phyloP scores from a whole-genome alignment of 2,113 vertebrate species.

The Onychostoma macrolepis region DNA sequence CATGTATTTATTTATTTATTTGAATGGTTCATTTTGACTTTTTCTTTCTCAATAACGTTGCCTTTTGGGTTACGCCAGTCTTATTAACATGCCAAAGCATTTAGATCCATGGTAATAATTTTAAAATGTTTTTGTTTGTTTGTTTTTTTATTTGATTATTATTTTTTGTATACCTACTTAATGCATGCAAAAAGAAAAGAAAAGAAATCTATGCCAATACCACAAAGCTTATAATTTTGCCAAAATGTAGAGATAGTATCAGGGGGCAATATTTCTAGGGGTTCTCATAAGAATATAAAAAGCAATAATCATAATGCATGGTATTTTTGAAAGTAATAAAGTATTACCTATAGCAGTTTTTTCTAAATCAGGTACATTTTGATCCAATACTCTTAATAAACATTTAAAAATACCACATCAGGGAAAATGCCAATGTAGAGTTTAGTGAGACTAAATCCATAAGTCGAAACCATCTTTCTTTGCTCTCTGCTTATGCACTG shows the following conservation, averaged over 20 bases:
- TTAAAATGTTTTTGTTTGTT: background rate
- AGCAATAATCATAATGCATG: slow-evolving; percentile 93
- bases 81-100: slow-evolving; percentile 88
- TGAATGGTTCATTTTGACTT: slow-evolving; percentile 38
- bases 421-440: slow-evolving; percentile 87
- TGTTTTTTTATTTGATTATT: slow-evolving; percentile 38
- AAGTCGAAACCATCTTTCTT: slow-evolving; percentile 70
- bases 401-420: slow-evolving; percentile 80
- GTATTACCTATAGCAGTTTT: slow-evolving; percentile 85
- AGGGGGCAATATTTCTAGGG: slow-evolving; percentile 85
- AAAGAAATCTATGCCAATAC: slow-evolving; percentile 85
- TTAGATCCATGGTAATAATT: slow-evolving; percentile 76
- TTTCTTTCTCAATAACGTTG: slow-evolving; percentile 72
- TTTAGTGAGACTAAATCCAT: slow-evolving; percentile 73
- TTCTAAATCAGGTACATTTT: slow-evolving; percentile 87
- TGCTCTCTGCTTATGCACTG: slow-evolving; percentile 86
- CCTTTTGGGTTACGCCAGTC: slow-evolving; percentile 73
- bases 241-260: slow-evolving; percentile 82
- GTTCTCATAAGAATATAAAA: slow-evolving; percentile 82
- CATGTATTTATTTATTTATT: slow-evolving; percentile 29
- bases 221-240: slow-evolving; percentile 83
- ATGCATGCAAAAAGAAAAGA: slow-evolving; percentile 80
- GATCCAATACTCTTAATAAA: slow-evolving; percentile 83
- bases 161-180: slow-evolving; percentile 72
- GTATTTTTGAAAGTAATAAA: slow-evolving; percentile 85